These are phyloP conservation scores for Sakesphorus luctuosus DNA, from an alignment of 2,113 vertebrate genomes.

Conservation along the genomic window DNA sequence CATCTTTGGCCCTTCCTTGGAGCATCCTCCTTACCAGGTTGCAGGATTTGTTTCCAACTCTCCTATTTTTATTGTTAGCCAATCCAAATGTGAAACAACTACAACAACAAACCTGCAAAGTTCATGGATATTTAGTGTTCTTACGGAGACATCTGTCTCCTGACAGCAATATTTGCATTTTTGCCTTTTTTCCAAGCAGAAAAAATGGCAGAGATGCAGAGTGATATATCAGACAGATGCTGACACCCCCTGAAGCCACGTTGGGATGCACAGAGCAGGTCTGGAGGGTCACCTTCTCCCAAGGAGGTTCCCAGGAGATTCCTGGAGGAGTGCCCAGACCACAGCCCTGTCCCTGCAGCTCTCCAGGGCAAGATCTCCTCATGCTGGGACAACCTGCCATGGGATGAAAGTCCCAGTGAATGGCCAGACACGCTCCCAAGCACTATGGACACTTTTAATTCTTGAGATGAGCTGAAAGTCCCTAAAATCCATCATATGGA, in stretches of 20 bases:
- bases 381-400: rapidly evolving
- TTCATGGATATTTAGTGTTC: not conserved
- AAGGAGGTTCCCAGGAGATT: rapidly evolving
- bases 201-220: not conserved
- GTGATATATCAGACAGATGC: rapidly evolving
- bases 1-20: not conserved
- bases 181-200: not conserved
- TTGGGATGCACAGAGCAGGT: not conserved
- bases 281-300: not conserved
- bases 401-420: not conserved
- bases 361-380: not conserved
- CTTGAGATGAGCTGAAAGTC: not conserved
- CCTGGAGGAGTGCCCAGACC: not conserved
- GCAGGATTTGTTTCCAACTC: not conserved
- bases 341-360: not conserved
- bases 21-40: not conserved
- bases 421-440: not conserved
- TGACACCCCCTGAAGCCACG: not conserved
- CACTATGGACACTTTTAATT: not conserved
- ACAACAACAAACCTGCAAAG: not conserved
- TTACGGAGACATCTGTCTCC: rapidly evolving
- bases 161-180: not conserved
- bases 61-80: not conserved
- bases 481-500: not conserved
- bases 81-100: not conserved